These are phyloP conservation scores for Diarsia rubi DNA, from an alignment of 2,888 invertebrate species.

Conservation along the genomic window DNA sequence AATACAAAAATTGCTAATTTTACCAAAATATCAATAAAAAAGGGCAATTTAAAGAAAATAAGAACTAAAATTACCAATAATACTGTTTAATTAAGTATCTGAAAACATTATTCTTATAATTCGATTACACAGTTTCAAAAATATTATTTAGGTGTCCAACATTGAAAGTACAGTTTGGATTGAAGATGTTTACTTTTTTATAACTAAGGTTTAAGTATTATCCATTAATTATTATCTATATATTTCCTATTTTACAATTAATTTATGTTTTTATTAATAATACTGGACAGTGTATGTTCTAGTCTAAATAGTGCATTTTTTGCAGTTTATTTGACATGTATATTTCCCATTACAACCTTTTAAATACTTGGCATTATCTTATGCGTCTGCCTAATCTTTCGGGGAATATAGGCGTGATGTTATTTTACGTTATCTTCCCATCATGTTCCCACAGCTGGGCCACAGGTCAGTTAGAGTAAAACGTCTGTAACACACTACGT, in stretches of 20 bases:
- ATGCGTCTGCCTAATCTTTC: no score
- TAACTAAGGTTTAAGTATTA: no score
- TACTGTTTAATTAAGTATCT: conserved; percentile 38
- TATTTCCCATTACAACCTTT: conserved; percentile 8
- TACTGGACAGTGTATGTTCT: conserved; percentile 51
- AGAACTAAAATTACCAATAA: conserved; percentile 15
- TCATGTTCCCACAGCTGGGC: neutral
- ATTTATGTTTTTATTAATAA: conserved; percentile 16
- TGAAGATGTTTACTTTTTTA: neutral
- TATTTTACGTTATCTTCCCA: neutral
- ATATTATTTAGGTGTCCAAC: neutral
- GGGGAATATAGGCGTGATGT: no score
- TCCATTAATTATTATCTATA: neutral
- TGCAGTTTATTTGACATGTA: neutral
- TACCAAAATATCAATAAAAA: no score
- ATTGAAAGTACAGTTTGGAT: neutral
- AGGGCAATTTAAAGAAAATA: conserved; percentile 14
- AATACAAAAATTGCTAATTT: neutral
- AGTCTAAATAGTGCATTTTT: conserved; percentile 30
- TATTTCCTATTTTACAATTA: conserved; percentile 6
- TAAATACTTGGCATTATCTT: neutral
- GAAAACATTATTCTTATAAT: conserved; percentile 18
- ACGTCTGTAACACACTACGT: neutral
- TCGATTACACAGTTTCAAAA: neutral
- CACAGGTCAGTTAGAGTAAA: no score